Evolutionary conservation across 2,113 vertebrate species (phyloP), one percentile per base, ranked within the genome.

Genomic region (Steatornis caripensis): DNA sequence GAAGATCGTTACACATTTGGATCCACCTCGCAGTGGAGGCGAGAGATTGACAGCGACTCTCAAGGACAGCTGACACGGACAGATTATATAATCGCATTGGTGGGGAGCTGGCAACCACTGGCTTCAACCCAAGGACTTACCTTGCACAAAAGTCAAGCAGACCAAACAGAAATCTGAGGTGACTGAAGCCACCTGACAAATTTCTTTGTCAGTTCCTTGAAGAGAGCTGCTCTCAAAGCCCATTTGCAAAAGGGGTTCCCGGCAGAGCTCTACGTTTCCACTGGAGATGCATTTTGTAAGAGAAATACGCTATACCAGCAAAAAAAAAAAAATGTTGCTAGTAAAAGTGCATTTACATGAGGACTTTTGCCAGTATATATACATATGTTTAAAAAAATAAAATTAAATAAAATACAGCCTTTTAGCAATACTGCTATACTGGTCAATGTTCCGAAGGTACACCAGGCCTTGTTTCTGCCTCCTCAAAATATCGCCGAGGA

Each of bases 371-470:
- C 77, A 43, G 48, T 10, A 13, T 78, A 61, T 17, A 84, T 30
- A 76, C 18, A 23, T 34, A 41, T n/a, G 11, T 29, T 91, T 87
- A 29, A 83, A 92, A 94, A 62, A 32, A 22, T 37, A 1, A 60
- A 85, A 64, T 7, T 2, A 64, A 92, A 85, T 69, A 26, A 85
- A 83, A 5, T 55, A 13, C 29, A 36, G 30, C 82, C 72, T 90
- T 83, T 39, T 15, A 88, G 75, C 81, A 90, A 90, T 83, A 72
- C 43, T 34, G 68, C 79, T 84, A 55, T n/a, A 43, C 46, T 23
- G 60, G 76, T 74, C 60, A 9, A 12, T 7, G 83, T 39, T 79
- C 72, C 69, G 15, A 7, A 5, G 1, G 30, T 9, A 65, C 82
- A 9, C 61, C 88, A 72, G 85, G 37, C 43, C 12, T 64, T 3